Base-by-base conservation (phyloP, 2,888 invertebrate genomes). In the Ephialtes manifestator region DNA sequence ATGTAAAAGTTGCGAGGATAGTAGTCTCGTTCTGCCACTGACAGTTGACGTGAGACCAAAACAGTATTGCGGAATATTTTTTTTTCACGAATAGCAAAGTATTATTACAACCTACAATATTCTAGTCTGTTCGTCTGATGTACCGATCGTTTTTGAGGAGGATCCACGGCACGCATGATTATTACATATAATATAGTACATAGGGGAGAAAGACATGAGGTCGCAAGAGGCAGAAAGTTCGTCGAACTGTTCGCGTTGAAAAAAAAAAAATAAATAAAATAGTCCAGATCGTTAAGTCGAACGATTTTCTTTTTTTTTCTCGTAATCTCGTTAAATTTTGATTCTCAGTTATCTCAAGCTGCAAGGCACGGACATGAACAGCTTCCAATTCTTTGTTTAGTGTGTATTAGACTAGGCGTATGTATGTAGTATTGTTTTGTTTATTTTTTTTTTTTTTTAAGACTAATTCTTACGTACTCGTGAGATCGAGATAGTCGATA, bases 301-400 rank as follows among this genome's bases (percentile, higher is more conserved):
- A 55, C 18, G 15, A 20, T 46, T 71, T 55, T 65, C 63, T 70
- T 28, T 28, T 13, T 20, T 53, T 24, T 20, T 24, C 2, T 74
- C 31, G 55, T 85, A 83, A 67, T 65, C 39, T 72, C 81, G 70
- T 85, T 83, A 85, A 89, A 81, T 90, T 89, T 92, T 90, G 89
- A 91, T 92, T 89, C 86, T 90, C 88, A 82, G 88, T 90, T 92
- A 89, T 86, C 48, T 88, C 89, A 90, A 91, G 92, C 91, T 92
- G 92, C 93, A 93, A 94, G 94, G 93, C 94, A 93, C 93, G 91
- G 90, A 89, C 90, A 92, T 90, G 90, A 93, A 92, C 91, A 91
- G 90, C 89, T 90, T 90, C 86, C 86, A 81, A 86, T 83, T 63
- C 81, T 80, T 46, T 13, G 65, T 79, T 65, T 65, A 39, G 39